Percentiles rank a stretch among this genome's conserved stretches.
Conservation (phyloP, 1,140 invertebrate genomes). For the Caerostris extrusa region DNA sequence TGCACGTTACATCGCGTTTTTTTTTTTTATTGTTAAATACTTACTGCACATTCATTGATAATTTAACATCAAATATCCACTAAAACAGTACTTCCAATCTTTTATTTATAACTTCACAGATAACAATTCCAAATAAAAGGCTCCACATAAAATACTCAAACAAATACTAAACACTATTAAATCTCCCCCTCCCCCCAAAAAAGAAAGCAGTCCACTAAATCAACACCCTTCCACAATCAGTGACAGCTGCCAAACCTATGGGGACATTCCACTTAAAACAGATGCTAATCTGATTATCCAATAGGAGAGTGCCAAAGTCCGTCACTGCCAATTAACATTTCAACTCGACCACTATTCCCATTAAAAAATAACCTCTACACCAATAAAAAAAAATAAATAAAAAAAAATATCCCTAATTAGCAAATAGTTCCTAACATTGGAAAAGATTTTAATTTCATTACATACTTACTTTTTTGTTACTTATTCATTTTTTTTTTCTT, state of each 20-base stretch:
- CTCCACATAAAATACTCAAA: not conserved
- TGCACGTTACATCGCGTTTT: too few relatives aligned
- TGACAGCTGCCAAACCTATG: constrained; percentile 2
- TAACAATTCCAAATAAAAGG: not conserved
- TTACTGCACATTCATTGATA: too few relatives aligned
- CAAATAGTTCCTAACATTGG: constrained; percentile 7
- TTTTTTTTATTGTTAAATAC: too few relatives aligned
- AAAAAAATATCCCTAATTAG: constrained; percentile 40
- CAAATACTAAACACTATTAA: not conserved
- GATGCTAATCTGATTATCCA: constrained; percentile 27
- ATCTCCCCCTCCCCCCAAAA: not conserved
- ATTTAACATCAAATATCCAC: too few relatives aligned
- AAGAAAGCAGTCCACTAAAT: not conserved
- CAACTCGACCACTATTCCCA: not conserved
- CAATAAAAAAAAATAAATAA: too few relatives aligned
- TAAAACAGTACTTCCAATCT: too few relatives aligned
- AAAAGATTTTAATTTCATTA: constrained; percentile 12
- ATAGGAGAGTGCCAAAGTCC: not conserved
- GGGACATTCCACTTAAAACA: constrained; percentile 17
- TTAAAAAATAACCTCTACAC: not conserved
- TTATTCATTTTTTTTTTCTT: not conserved
- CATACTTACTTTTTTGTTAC: too few relatives aligned
- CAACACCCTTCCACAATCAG: not conserved
- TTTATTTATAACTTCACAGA: not conserved
- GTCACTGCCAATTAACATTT: constrained; percentile 44